Conservation (phyloP, 2,888 invertebrate genomes). For the Lasioglossum pauxillum region DNA sequence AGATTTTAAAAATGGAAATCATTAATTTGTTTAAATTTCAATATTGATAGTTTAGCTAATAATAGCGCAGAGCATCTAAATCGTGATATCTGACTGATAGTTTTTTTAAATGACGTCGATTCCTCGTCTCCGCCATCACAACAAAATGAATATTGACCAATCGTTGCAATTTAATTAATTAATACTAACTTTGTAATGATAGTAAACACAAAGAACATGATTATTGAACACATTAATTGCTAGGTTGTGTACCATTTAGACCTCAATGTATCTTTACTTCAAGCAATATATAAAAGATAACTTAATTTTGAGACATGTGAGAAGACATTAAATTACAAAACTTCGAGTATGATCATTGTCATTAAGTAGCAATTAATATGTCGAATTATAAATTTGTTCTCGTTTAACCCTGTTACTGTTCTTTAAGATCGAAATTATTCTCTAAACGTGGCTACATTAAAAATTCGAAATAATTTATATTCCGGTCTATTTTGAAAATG, state of each 20-base stretch:
- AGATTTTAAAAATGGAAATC: not conserved
- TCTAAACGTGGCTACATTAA: not conserved
- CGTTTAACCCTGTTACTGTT: slow-evolving; percentile 37
- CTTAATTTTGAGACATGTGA: not conserved
- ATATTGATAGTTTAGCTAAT: not conserved
- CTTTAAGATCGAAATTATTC: not conserved
- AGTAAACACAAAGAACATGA: slow-evolving; percentile 12
- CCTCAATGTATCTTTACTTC: not conserved
- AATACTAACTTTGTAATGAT: not conserved
- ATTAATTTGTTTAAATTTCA: not conserved
- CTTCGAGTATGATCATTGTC: not conserved
- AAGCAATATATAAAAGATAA: not conserved
- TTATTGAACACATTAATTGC: slow-evolving; percentile 40
- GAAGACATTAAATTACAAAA: not conserved
- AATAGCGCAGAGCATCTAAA: slow-evolving; percentile 2
- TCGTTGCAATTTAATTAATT: not conserved
- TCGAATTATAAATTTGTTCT: slow-evolving; percentile 14
- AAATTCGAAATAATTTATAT: not conserved
- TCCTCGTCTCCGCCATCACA: slow-evolving; percentile 1
- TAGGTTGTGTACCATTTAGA: not conserved
- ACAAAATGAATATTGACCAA: not conserved
- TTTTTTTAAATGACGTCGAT: slow-evolving; percentile 9
- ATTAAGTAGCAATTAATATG: slow-evolving; percentile 23
- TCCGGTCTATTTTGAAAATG: not conserved
- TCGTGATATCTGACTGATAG: not conserved